Base-by-base conservation (phyloP, 2,113 vertebrate genomes). In the Balaenoptera acutorostrata region DNA sequence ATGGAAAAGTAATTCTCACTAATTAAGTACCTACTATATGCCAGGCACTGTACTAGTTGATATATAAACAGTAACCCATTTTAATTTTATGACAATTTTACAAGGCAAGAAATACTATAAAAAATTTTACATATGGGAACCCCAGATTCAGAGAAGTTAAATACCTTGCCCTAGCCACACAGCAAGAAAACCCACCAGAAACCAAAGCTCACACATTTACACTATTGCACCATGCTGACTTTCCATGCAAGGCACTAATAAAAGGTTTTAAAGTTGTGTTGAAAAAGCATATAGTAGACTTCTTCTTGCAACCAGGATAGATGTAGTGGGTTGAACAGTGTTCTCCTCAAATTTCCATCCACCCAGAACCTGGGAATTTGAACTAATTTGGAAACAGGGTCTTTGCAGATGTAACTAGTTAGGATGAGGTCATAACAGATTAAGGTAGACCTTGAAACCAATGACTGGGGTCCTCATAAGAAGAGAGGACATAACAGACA, bases 21-120 rank as follows among this genome's bases (percentile, higher is more conserved):
- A 68, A 78, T 66, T 63, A 71, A 59, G n/a, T 36, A 46, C 29
- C 31, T 41, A 33, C 4, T 77, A 6, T 83, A 41, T 41, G 10
- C 25, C n/a, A 55, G 74, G 17, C 23, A 88, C 33, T 55, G 6
- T 44, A 41, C n/a, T 77, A 92, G 18, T n/a, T 49, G 41, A 91
- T 39, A 82, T 36, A 52, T 29, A 77, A 85, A 64, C 1, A 52
- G 39, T 41, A 61, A 72, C 8, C 21, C 71, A 77, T 57, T 85
- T 84, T 77, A 89, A 64, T 71, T 85, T 49, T 91, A 96, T 75
- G 80, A 87, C 8, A 94, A 77, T 85, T 85, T 91, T 52, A 64
- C 36, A 12, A 74, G 41, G 21, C 59, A 94, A 71, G 15, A 88
- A 68, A 21, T 21, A 75, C 23, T 74, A 83, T 29, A 74, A 64